Percentiles rank a stretch among this genome's conserved stretches.
Conservation (phyloP, 2,888 invertebrate species). For the Asteroscopus sphinx region DNA sequence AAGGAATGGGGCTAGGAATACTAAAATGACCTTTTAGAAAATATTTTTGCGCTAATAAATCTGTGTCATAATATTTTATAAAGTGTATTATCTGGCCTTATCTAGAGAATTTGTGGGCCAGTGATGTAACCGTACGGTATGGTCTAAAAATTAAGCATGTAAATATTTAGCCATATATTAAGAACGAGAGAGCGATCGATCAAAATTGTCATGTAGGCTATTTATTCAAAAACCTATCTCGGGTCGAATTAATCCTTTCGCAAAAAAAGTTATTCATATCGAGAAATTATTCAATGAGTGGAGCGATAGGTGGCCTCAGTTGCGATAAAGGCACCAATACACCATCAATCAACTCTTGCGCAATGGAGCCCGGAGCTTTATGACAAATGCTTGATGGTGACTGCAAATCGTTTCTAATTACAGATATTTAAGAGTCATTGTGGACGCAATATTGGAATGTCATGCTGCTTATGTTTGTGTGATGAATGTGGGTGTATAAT, state of each 20-base stretch:
- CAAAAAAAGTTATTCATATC: constrained; percentile 72
- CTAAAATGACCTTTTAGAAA: constrained; percentile 58
- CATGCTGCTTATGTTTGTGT: constrained; percentile 68
- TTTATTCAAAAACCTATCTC: constrained; percentile 71
- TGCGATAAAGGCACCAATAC: constrained; percentile 51
- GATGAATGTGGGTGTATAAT: constrained; percentile 65
- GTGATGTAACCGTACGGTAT: constrained; percentile 50
- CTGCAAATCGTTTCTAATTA: constrained; percentile 87
- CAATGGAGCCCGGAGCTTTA: constrained; percentile 74
- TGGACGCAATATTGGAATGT: constrained; percentile 69
- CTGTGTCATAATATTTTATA: constrained; percentile 60
- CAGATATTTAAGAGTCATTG: constrained; percentile 86
- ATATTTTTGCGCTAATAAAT: constrained; percentile 61
- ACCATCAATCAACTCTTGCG: constrained; percentile 84
- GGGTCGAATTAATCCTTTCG: constrained; percentile 79
- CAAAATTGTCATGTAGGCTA: constrained; percentile 62
- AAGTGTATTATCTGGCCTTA: constrained; percentile 56
- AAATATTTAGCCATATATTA: constrained; percentile 63
- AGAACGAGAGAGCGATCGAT: constrained; percentile 60
- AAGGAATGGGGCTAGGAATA: constrained; percentile 37
- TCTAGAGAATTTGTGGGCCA: constrained; percentile 55
- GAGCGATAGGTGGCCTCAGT: constrained; percentile 63
- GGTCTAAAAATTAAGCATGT: constrained; percentile 54
- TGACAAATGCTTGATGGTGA: constrained; percentile 77
- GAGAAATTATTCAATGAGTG: constrained; percentile 70